These are phyloP conservation scores for Pseudobourletiella spinata DNA, from an alignment of 1,140 invertebrate genomes.

Conservation along the genomic window DNA sequence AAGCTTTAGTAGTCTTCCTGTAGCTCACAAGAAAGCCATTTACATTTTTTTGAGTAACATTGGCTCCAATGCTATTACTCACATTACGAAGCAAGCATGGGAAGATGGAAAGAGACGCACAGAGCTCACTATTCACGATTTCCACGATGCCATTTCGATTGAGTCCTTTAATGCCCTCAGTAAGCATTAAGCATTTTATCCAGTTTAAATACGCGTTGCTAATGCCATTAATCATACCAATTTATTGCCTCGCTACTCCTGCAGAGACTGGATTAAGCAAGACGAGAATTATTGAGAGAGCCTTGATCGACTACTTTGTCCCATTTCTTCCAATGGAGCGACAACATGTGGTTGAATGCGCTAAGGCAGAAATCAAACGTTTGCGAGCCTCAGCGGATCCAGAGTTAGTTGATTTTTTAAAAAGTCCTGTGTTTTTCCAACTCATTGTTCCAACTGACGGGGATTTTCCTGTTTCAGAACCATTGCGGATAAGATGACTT, in stretches of 20 bases:
- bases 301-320: constrained; percentile 27
- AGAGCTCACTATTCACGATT: constrained; percentile 28
- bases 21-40: constrained; percentile 14
- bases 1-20: constrained; percentile 11
- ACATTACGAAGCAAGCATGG: constrained; percentile 15
- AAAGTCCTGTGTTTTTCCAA: background rate
- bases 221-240: background rate
- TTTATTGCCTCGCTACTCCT: background rate
- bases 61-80: constrained; percentile 27
- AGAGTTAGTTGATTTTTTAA: no score
- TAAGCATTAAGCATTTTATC: background rate
- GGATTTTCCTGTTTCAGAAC: background rate
- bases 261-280: constrained; percentile 20
- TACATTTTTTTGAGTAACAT: constrained; percentile 32
- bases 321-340: constrained; percentile 32
- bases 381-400: background rate
- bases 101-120: constrained; percentile 23
- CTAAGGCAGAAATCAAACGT: constrained; percentile 17
- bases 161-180: constrained; percentile 22
- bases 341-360: constrained; percentile 25
- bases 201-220: background rate
- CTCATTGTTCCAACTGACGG: no score
- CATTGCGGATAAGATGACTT: constrained; percentile 19
- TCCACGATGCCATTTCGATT: constrained; percentile 11
- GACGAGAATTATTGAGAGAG: constrained; percentile 20